Evolutionary conservation across 2,888 invertebrate species (phyloP), one percentile per base, ranked within the genome.

Genomic region (Drosophila suboccidentalis): DNA sequence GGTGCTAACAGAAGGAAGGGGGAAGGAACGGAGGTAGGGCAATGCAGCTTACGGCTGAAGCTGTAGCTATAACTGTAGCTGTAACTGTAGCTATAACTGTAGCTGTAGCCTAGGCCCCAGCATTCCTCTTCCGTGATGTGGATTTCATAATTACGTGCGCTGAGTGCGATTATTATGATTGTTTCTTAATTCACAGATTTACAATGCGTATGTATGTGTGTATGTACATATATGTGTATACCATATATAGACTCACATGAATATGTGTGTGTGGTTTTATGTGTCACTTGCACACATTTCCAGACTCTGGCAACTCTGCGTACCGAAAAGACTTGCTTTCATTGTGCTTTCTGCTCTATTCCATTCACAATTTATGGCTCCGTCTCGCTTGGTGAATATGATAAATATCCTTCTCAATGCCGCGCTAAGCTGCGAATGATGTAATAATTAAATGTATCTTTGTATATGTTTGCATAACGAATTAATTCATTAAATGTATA

Each of bases 111-210:
- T 57, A 74, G 54, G 64, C 63, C 60, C 62, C 29, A 55, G 26
- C 60, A 53, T 58, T 46, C 32, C 79, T 29, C 58, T 58, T 63
- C 71, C 58, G 59, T 66, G 62, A 66, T 80, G 83, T 77, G 82
- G 78, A 79, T 77, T 79, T 75, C 79, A 81, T 85, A 85, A 87
- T 85, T 87, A 85, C 85, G 87, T 84, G 71, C 72, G 75, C 79
- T 82, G 82, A 84, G 84, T 85, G 83, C 80, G 80, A 87, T 85
- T 83, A 78, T 89, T 80, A 89, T 87, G 80, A 90, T 89, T 89
- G 89, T 89, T 89, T 82, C 84, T 87, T 89, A 90, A 89, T 89
- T 89, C 86, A 82, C 63, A 63, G 57, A 57, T 63, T 63, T 63
- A 57, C 57, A 63, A 57, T 63, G 58, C 55, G 57, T 13, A 43